Evolutionary conservation across 2,888 invertebrate species (phyloP).

Genomic region (Epinotia ramella): DNA sequence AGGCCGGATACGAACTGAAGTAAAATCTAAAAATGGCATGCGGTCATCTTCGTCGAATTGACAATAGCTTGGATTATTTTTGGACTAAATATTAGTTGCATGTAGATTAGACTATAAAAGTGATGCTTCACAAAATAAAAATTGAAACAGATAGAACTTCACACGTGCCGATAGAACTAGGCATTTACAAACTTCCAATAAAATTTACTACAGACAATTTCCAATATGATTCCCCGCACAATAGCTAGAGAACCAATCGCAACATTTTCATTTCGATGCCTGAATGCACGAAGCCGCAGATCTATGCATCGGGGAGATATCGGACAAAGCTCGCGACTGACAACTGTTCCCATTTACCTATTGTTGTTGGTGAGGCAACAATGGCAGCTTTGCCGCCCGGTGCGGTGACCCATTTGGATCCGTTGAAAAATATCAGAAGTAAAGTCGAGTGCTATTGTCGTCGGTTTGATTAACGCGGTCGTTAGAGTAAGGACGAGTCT

Average conservation of each 20-base stretch:
- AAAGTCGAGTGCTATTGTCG: constrained; percentile 48
- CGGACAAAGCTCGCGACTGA: constrained; percentile 70
- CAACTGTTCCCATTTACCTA: constrained; percentile 71
- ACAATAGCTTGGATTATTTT: neutral
- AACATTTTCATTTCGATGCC: constrained; percentile 65
- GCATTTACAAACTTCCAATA: constrained; percentile 19
- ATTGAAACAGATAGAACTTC: neutral
- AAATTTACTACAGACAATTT: constrained; percentile 27
- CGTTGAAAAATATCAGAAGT: constrained; percentile 63
- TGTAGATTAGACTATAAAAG: neutral
- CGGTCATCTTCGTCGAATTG: no score
- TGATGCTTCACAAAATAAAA: neutral
- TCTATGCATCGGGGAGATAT: constrained; percentile 71
- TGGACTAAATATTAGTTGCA: neutral
- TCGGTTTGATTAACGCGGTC: constrained; percentile 42
- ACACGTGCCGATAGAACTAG: no score
- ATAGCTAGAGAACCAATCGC: constrained; percentile 50
- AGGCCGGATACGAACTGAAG: no score
- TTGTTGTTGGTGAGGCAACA: constrained; percentile 65
- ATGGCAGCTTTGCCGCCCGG: constrained; percentile 52
- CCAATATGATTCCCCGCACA: constrained; percentile 45
- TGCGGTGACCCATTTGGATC: constrained; percentile 61
- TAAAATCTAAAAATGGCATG: no score
- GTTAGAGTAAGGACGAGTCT: constrained; percentile 29
- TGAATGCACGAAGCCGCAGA: constrained; percentile 70